Percentiles rank a stretch among this genome's conserved stretches.
phyloP scores from a whole-genome alignment of 2,888 invertebrate genomes.

The Epinotia ramella region DNA sequence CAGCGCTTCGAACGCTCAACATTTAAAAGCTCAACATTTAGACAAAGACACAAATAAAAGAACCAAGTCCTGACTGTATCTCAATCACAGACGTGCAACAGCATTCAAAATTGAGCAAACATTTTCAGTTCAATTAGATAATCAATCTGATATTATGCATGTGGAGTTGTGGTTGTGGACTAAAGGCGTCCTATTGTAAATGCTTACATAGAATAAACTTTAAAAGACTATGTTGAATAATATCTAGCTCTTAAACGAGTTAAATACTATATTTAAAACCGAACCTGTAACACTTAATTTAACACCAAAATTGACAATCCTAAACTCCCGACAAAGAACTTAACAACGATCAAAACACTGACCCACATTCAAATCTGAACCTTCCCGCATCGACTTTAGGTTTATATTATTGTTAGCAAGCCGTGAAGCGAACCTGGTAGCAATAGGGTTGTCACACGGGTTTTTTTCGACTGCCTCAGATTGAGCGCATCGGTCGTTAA shows the following conservation, averaged over 20 bases:
- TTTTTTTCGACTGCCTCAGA: slow-evolving; percentile 33
- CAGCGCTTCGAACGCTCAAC: no score
- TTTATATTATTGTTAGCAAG: background rate
- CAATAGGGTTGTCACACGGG: slow-evolving; percentile 27
- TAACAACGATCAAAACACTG: background rate
- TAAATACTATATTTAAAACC: background rate
- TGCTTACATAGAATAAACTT: no score
- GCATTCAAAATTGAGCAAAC: no score
- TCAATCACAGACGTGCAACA: background rate
- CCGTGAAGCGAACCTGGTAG: slow-evolving; percentile 14
- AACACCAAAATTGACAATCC: background rate
- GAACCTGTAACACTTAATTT: background rate
- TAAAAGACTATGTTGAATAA: no score
- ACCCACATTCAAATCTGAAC: background rate
- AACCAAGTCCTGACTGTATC: no score
- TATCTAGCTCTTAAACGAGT: background rate
- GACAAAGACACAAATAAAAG: no score
- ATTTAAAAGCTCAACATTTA: no score
- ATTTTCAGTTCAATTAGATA: no score
- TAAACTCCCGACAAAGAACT: background rate
- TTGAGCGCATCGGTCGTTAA: slow-evolving; percentile 29
- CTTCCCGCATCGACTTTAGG: background rate
- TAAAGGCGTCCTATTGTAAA: no score
- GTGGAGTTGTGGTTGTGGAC: no score
- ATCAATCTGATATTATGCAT: no score